Percentiles rank a stretch among this genome's conserved stretches.
Conservation (phyloP, 1,140 invertebrate genomes). For the Laupala kohalensis region DNA sequence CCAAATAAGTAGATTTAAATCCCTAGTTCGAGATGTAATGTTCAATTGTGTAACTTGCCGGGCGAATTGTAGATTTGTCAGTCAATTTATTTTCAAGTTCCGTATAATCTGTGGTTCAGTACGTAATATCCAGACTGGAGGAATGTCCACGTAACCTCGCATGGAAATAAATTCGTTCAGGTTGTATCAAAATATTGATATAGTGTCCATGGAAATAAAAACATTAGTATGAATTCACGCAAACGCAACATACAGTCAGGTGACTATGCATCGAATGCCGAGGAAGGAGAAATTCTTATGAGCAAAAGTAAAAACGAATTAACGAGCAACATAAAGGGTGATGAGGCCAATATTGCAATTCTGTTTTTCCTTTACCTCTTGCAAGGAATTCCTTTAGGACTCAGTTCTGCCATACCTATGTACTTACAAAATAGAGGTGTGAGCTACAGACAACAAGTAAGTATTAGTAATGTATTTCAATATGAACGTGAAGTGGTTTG, state of each 20-base stretch:
- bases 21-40: too few relatives aligned
- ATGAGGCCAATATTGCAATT: conserved; percentile 65
- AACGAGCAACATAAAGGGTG: conserved; percentile 47
- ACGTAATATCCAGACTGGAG: too few relatives aligned
- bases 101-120: too few relatives aligned
- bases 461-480: not conserved
- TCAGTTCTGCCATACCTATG: conserved; percentile 89
- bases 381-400: conserved; percentile 91
- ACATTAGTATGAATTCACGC: not conserved
- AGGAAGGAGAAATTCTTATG: not conserved
- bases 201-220: not conserved
- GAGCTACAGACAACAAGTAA: conserved; percentile 70
- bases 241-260: not conserved
- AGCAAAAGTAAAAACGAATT: not conserved
- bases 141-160: too few relatives aligned
- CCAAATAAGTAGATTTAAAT: too few relatives aligned
- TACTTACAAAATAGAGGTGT: conserved; percentile 81
- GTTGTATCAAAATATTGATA: not conserved
- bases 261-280: not conserved
- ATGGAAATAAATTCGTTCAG: too few relatives aligned
- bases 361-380: conserved; percentile 85
- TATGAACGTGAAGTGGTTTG: not conserved
- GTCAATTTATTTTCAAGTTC: too few relatives aligned
- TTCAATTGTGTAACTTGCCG: too few relatives aligned
- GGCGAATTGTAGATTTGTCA: too few relatives aligned